phyloP scores from a whole-genome alignment of 2,797 vertebrate species.

The Microchirus variegatus region DNA sequence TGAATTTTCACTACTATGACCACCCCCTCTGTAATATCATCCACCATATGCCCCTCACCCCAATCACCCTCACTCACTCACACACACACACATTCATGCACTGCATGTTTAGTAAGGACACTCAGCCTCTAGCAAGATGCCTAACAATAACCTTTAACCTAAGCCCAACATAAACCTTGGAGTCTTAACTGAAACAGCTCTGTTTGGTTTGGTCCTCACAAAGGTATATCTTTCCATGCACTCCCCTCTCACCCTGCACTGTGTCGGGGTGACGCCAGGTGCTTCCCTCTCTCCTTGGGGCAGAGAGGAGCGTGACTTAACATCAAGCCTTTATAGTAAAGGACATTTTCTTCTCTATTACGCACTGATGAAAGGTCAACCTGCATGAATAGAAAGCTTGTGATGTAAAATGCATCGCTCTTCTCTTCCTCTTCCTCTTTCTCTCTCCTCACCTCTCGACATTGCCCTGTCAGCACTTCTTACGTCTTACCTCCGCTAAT shows the following conservation, averaged over 20 bases:
- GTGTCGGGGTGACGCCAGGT: slow-evolving; percentile 58
- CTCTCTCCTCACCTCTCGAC: background rate
- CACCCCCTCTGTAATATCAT: slow-evolving; percentile 44
- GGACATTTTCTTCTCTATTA: slow-evolving; percentile 76
- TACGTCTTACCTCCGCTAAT: slow-evolving; percentile 56
- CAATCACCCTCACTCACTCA: background rate
- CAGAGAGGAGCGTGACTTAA: slow-evolving; percentile 72
- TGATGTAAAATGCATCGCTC: slow-evolving; percentile 62
- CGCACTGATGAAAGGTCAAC: slow-evolving; percentile 74
- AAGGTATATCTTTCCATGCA: slow-evolving; percentile 18
- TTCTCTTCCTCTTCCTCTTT: background rate
- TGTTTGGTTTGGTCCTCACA: too few relatives aligned
- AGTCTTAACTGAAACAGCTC: too few relatives aligned
- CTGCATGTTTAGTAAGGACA: too few relatives aligned
- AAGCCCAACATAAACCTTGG: too few relatives aligned
- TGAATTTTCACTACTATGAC: slow-evolving; percentile 32
- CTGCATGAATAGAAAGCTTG: slow-evolving; percentile 67
- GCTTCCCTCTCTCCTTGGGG: slow-evolving; percentile 53
- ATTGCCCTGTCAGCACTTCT: slow-evolving; percentile 12
- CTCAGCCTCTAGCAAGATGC: too few relatives aligned
- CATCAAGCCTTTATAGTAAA: slow-evolving; percentile 72
- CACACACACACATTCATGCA: slow-evolving; percentile 6
- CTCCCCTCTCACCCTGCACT: slow-evolving; percentile 37
- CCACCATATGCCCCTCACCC: slow-evolving; percentile 55
- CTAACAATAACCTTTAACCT: too few relatives aligned